Evolutionary conservation across 2,888 invertebrate genomes (phyloP).

Genomic region (Drosophila paranaensis): DNA sequence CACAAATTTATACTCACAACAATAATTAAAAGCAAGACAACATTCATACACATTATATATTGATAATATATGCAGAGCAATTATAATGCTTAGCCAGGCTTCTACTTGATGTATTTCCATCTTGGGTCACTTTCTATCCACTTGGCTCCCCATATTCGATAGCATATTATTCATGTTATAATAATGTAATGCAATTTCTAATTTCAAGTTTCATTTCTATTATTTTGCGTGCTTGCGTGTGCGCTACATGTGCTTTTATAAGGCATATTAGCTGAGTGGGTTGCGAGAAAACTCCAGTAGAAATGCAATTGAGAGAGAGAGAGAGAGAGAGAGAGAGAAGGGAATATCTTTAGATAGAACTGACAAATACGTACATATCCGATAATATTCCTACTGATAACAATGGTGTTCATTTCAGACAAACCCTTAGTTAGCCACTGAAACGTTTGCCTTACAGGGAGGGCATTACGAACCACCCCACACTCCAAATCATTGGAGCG

Average conservation of each 20-base stretch:
- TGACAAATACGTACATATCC: not conserved
- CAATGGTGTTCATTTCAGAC: not conserved
- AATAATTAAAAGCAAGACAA: not conserved
- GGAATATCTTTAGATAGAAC: too few relatives aligned
- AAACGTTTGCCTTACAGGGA: constrained; percentile 3
- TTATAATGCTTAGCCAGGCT: constrained; percentile 37
- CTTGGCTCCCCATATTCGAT: not conserved
- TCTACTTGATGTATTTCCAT: constrained; percentile 47
- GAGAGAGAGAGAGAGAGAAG: too few relatives aligned
- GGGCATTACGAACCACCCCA: constrained; percentile 7
- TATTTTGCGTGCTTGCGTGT: constrained; percentile 52
- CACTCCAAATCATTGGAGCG: constrained; percentile 11
- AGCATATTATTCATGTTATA: constrained; percentile 44
- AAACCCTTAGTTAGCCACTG: not conserved
- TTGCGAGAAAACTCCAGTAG: not conserved
- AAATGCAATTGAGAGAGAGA: not conserved
- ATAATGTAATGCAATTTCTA: constrained; percentile 59
- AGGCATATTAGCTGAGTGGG: constrained; percentile 26
- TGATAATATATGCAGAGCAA: constrained; percentile 18
- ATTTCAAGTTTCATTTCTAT: constrained; percentile 59
- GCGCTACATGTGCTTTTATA: constrained; percentile 17
- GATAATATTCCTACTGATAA: too few relatives aligned
- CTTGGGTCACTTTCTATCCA: not conserved
- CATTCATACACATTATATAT: constrained; percentile 2
- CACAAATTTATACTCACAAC: not conserved